A percentile compares a stretch with the other conserved stretches of the same genome.
Conservation (phyloP, 1,140 invertebrate genomes). For the Semibalanus balanoides region DNA sequence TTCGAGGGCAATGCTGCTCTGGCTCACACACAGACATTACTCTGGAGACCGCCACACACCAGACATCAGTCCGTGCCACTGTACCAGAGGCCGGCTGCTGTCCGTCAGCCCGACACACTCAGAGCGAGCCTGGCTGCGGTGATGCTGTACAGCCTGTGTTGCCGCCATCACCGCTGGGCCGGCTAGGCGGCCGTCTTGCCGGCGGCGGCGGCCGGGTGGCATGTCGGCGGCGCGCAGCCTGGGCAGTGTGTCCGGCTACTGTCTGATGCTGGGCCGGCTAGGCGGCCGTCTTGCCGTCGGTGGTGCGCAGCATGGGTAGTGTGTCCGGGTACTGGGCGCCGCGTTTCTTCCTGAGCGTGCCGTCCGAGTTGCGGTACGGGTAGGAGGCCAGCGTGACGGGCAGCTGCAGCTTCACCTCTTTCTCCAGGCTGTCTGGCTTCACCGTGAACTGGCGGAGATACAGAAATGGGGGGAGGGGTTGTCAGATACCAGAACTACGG, state of each 20-base stretch:
- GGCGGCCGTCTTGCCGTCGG: constrained; percentile 39
- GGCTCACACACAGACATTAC: no score
- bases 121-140: no score
- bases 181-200: constrained; percentile 25
- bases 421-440: constrained; percentile 76
- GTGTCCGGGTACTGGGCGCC: constrained; percentile 79
- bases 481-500: no score
- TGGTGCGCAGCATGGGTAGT: constrained; percentile 77
- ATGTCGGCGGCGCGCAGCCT: constrained; percentile 75
- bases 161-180: no score
- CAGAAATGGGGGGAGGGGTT: constrained; percentile 10
- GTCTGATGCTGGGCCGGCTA: constrained; percentile 25
- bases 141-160: no score
- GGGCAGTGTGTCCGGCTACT: constrained; percentile 83
- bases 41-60: no score
- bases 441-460: constrained; percentile 62
- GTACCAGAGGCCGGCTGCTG: no score
- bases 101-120: no score
- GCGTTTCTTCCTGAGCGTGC: constrained; percentile 40
- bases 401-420: constrained; percentile 79
- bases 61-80: no score
- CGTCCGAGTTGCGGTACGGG: constrained; percentile 47
- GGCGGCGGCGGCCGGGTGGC: no score
- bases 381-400: constrained; percentile 89
- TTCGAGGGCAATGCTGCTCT: no score